Conservation (phyloP, 1,140 invertebrate genomes). For the Euura saliciscinereae region DNA sequence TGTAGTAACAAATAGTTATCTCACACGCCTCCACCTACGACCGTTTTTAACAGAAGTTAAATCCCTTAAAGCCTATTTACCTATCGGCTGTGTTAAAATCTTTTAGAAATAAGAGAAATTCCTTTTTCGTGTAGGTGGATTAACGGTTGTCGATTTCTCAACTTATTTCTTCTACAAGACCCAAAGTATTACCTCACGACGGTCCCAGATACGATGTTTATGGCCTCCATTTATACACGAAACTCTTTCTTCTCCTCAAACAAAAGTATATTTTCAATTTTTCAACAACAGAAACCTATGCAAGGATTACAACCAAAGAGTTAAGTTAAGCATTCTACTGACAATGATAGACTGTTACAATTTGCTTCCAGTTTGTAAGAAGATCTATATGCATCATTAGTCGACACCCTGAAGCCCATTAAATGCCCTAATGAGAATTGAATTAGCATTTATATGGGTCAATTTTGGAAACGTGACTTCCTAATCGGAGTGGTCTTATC, state of each 20-base stretch:
- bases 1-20: neutral
- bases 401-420: neutral
- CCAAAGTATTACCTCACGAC: too few relatives aligned
- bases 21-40: too few relatives aligned
- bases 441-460: conserved; percentile 7
- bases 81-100: neutral
- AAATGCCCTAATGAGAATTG: neutral
- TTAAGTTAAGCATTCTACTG: too few relatives aligned
- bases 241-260: neutral
- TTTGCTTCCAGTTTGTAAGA: neutral
- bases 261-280: too few relatives aligned
- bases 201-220: too few relatives aligned
- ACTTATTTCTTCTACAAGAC: too few relatives aligned
- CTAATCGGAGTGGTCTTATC: neutral
- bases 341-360: neutral
- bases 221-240: neutral
- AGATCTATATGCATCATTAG: neutral
- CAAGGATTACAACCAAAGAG: too few relatives aligned
- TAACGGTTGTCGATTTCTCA: neutral
- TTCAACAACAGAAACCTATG: too few relatives aligned
- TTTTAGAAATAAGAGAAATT: conserved; percentile 4
- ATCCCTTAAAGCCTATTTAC: neutral
- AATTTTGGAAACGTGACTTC: neutral
- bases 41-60: neutral
- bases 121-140: neutral